Percentiles rank a stretch among this genome's conserved stretches.
These are phyloP conservation scores for Stichodactyla helianthus DNA, from an alignment of 64 coral and sea anemone species.

Conservation along the genomic window DNA sequence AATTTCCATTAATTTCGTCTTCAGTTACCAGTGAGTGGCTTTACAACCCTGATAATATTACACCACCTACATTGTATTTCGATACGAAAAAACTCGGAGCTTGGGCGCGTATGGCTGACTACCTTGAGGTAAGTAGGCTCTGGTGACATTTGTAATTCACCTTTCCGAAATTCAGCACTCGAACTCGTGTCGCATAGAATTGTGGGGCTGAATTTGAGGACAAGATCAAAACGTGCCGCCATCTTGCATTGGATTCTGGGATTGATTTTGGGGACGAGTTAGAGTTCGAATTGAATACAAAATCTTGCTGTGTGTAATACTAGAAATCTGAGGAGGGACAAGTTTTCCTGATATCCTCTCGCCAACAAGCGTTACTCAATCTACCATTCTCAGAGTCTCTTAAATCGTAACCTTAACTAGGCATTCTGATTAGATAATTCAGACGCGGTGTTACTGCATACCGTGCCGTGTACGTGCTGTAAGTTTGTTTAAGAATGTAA, in stretches of 20 bases:
- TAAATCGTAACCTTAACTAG: background rate
- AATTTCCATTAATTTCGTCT: background rate
- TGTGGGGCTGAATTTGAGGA: too few relatives aligned
- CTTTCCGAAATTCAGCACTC: background rate
- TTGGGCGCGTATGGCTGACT: constrained; percentile 67
- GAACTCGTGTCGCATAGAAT: background rate
- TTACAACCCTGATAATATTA: constrained; percentile 48
- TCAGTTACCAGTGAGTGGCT: constrained; percentile 83
- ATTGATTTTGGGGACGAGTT: too few relatives aligned
- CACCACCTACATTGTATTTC: constrained; percentile 77
- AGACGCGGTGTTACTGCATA: too few relatives aligned
- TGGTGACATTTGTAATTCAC: background rate
- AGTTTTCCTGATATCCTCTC: background rate
- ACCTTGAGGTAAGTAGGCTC: constrained; percentile 57
- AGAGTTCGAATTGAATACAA: background rate
- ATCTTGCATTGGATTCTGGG: too few relatives aligned
- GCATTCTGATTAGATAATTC: background rate
- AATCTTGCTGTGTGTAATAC: background rate
- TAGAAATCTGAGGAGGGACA: background rate
- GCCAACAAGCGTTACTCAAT: too few relatives aligned
- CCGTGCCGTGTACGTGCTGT: too few relatives aligned
- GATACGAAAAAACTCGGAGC: constrained; percentile 53
- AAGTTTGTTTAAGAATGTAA: background rate
- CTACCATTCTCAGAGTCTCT: background rate
- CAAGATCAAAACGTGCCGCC: too few relatives aligned